Evolutionary conservation across 2,113 vertebrate species (phyloP).

Genomic region (Propithecus coquereli): DNA sequence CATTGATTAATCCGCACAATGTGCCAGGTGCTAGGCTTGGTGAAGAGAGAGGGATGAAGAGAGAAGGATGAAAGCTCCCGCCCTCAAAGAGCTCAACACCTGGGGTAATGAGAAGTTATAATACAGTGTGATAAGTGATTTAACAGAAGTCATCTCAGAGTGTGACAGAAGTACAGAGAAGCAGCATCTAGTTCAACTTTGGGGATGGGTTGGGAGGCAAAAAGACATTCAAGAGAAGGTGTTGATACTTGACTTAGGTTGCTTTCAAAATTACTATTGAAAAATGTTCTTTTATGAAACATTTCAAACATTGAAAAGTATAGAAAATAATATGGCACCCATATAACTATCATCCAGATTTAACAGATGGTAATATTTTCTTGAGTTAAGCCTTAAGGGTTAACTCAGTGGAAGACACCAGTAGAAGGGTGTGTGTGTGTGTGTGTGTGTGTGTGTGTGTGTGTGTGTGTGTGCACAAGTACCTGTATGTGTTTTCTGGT

Average conservation of each 20-base stretch:
- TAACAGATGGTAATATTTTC: not conserved
- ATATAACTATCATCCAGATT: not conserved
- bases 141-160: not conserved
- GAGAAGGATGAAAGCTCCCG: not conserved
- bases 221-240: not conserved
- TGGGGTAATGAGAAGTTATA: not conserved
- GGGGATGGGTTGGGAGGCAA: not conserved
- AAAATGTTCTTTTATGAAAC: not conserved
- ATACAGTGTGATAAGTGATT: not conserved
- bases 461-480: no score
- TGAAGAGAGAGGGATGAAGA: not conserved
- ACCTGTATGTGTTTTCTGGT: not conserved
- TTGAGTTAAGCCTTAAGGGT: not conserved
- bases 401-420: not conserved
- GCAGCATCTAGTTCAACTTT: not conserved
- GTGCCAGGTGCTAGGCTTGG: not conserved
- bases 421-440: not conserved
- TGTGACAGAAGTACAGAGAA: not conserved
- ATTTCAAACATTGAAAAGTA: not conserved
- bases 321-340: not conserved
- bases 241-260: not conserved
- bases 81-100: not conserved
- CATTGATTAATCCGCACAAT: not conserved
- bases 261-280: not conserved
- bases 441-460: not conserved